Evolutionary conservation across 2,888 invertebrate species (phyloP).

Genomic region (Phengaris alcon): DNA sequence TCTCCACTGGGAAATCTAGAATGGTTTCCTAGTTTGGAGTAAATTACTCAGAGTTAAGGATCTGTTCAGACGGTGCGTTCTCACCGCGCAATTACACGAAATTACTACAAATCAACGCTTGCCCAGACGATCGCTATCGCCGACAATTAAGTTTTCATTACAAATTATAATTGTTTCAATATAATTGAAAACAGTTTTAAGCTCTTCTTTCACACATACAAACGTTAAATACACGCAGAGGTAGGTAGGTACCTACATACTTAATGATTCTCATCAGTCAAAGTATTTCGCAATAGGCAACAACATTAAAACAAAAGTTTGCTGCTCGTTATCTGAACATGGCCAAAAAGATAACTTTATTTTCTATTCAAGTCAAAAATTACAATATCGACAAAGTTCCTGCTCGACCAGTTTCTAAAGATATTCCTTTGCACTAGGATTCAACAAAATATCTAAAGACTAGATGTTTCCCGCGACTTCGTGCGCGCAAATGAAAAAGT

Average conservation of each 20-base stretch:
- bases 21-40: neutral
- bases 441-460: too few relatives aligned
- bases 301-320: neutral
- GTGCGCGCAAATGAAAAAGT: too few relatives aligned
- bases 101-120: neutral
- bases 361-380: neutral
- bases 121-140: neutral
- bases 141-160: neutral
- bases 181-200: neutral
- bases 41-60: slow-evolving; percentile 6
- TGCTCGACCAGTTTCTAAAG: too few relatives aligned
- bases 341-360: neutral
- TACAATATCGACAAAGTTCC: neutral
- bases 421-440: too few relatives aligned
- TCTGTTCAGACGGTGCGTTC: neutral
- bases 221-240: too few relatives aligned
- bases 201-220: neutral
- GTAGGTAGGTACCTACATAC: too few relatives aligned
- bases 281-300: neutral
- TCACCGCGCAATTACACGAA: neutral
- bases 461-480: too few relatives aligned
- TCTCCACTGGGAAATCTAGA: slow-evolving; percentile 10
- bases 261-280: neutral
- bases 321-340: slow-evolving; percentile 6
- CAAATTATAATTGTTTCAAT: neutral